Evolutionary conservation across 2,113 vertebrate species (phyloP), one percentile per base, ranked within the genome.

Genomic region (Anthoscopus minutus): DNA sequence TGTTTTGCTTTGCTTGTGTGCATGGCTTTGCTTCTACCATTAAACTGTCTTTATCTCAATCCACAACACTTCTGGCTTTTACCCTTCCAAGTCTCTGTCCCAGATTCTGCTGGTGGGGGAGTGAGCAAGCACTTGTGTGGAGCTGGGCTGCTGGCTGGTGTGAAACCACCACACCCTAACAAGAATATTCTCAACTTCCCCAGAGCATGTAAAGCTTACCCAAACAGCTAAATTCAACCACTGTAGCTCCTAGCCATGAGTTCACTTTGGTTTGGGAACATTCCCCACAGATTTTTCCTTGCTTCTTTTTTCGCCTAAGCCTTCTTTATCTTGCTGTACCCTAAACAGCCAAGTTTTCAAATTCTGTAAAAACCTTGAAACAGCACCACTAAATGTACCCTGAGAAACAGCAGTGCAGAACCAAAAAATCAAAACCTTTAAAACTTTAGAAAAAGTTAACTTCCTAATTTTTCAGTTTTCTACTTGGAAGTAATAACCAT

Each of bases 61-160:
- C 4, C 27, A 45, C 6, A 18, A 15, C 14, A 51, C 45, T 77
- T 60, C 45, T 69, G 22, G 11, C 37, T 44, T 35, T 58, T 37
- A 35, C 6, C 27, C 12, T 51, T 37, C 17, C 22, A 37, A 37
- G 27, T 10, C 4, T 37, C 33, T n/a, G n/a, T 37, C 27, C 17
- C 12, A 51, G 72, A 28, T 38, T 17, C 27, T 60, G 27, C 27
- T 51, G 18, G 11, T 23, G 54, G 27, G 14, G 4, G 22, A 77
- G 22, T 10, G 33, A 27, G 23, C 0, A 0, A 22, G 27, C 27
- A 37, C 27, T 18, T 58, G 17, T 1, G 0, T 28, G 19, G 53
- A 57, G 42, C 44, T 50, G 44, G 44, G 44, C 7, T 33, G 17
- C 33, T 51, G 61, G 27, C 22, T 44, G 45, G 37, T 0, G 0